Conservation (phyloP, 2,113 vertebrate species). For the Silurus glanis region DNA sequence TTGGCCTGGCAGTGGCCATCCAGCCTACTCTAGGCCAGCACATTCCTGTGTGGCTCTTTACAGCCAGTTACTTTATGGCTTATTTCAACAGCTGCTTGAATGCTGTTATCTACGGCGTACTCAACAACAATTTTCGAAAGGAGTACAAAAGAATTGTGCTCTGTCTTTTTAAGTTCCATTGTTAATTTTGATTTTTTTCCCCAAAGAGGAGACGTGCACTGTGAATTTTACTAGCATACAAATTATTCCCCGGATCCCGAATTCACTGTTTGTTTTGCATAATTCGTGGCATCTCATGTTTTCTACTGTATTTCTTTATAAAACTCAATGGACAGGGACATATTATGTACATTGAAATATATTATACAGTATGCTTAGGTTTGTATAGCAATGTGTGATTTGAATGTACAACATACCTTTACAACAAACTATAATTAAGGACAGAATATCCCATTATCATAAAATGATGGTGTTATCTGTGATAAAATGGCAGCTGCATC, state of each 20-base stretch:
- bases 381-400: background rate
- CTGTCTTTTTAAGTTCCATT: constrained; percentile 72
- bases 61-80: constrained; percentile 82
- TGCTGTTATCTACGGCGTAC: constrained; percentile 77
- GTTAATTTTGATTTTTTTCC: constrained; percentile 55
- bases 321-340: background rate
- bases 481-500: background rate
- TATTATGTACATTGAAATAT: background rate
- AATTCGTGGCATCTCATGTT: background rate
- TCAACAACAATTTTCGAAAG: constrained; percentile 81
- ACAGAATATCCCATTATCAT: background rate
- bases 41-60: constrained; percentile 81
- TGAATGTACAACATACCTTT: background rate
- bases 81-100: constrained; percentile 86
- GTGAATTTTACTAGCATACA: constrained; percentile 31
- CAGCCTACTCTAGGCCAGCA: constrained; percentile 66
- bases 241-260: background rate
- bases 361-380: background rate
- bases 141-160: constrained; percentile 81
- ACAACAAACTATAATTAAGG: background rate
- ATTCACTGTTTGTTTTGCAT: background rate
- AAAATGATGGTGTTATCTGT: background rate
- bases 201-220: constrained; percentile 38
- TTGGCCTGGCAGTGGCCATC: constrained; percentile 77
- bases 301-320: background rate